phyloP scores from a whole-genome alignment of 2,113 vertebrate genomes.

The Sialia sialis region DNA sequence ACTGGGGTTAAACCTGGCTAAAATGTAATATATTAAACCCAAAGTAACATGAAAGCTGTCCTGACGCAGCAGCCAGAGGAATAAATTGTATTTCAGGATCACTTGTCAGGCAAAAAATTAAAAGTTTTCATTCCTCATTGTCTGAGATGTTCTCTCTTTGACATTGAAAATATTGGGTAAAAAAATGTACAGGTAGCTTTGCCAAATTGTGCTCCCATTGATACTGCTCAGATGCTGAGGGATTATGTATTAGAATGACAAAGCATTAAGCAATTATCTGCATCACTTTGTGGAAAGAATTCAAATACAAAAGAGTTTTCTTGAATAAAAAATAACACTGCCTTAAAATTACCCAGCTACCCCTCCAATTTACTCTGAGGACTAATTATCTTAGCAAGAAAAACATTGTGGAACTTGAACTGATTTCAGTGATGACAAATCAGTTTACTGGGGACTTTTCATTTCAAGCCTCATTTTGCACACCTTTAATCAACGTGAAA shows the following conservation, averaged over 20 bases:
- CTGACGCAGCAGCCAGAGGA: background rate
- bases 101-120: background rate
- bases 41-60: background rate
- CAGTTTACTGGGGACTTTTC: background rate
- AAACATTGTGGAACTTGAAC: background rate
- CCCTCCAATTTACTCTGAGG: background rate
- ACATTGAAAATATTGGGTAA: background rate
- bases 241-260: background rate
- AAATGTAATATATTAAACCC: constrained; percentile 17
- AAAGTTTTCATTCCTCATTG: background rate
- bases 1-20: background rate
- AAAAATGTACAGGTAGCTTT: background rate
- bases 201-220: background rate
- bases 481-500: background rate
- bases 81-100: background rate
- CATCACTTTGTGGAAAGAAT: background rate
- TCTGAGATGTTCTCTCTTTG: background rate
- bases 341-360: background rate
- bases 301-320: background rate
- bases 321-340: background rate
- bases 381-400: constrained; percentile 12
- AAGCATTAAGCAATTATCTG: constrained; percentile 18
- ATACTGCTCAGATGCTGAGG: background rate
- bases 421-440: background rate
- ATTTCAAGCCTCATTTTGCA: background rate